Conservation (phyloP, 2,797 vertebrate species). For the Chiroxiphia lanceolata region DNA sequence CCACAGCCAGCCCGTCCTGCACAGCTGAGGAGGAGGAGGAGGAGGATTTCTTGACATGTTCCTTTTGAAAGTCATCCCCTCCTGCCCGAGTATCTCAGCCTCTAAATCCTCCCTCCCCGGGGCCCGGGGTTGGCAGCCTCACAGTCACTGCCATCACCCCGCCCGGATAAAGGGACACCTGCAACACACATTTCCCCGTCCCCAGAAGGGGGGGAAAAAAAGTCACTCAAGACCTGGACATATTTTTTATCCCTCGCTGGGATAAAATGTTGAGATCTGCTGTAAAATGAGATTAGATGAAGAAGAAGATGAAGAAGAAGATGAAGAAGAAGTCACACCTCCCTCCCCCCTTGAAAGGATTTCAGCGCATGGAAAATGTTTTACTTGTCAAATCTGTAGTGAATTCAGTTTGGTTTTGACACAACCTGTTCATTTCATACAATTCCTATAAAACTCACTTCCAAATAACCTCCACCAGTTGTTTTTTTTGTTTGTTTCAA, state of each 20-base stretch:
- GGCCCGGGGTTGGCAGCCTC: not conserved
- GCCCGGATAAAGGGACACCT: not conserved
- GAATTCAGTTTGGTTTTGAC: not conserved
- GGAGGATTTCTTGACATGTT: not conserved
- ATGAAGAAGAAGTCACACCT: not conserved
- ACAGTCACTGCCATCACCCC: not conserved
- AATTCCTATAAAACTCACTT: not conserved
- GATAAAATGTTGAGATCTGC: constrained; percentile 7
- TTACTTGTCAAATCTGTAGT: not conserved
- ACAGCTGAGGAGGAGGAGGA: not conserved
- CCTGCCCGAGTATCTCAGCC: not conserved
- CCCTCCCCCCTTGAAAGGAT: not conserved
- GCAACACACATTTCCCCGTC: constrained; percentile 8
- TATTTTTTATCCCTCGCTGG: constrained; percentile 8
- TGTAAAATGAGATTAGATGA: not conserved
- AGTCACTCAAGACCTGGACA: not conserved
- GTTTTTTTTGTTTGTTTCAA: not conserved
- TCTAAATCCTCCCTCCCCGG: constrained; percentile 38
- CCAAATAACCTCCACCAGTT: not conserved
- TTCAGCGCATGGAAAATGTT: not conserved
- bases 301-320: not conserved
- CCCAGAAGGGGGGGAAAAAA: not conserved
- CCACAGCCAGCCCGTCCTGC: not conserved
- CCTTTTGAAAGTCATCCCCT: constrained; percentile 16
- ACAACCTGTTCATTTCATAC: not conserved